Conservation (phyloP, 2,888 invertebrate species). For the Erebia aethiops region DNA sequence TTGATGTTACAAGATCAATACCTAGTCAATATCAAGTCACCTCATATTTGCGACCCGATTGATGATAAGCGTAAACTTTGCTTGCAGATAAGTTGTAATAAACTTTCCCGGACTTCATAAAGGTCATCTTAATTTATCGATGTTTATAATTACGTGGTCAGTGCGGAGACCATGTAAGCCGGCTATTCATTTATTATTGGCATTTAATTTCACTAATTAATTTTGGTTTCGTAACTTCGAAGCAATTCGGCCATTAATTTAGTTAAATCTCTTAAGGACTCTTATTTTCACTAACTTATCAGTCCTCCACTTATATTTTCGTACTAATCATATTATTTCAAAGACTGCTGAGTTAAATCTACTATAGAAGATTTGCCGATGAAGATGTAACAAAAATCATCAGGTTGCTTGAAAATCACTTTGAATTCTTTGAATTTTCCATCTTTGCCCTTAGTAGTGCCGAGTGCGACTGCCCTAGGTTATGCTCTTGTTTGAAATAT, state of each 20-base stretch:
- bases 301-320: no score
- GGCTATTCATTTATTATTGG: constrained; percentile 4
- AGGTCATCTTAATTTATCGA: constrained; percentile 36
- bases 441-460: no score
- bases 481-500: no score
- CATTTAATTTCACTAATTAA: constrained; percentile 2
- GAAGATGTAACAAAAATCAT: no score
- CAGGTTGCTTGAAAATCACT: no score
- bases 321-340: no score
- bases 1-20: constrained; percentile 5
- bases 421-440: no score
- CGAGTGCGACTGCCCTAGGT: no score
- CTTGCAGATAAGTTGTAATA: constrained; percentile 31
- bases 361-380: no score
- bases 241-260: not conserved
- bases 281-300: no score
- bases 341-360: no score
- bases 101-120: constrained; percentile 34
- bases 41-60: not conserved
- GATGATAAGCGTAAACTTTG: constrained; percentile 28
- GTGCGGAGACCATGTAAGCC: not conserved
- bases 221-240: not conserved
- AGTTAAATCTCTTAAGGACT: not conserved
- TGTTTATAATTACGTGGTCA: constrained; percentile 28
- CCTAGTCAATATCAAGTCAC: no score